phyloP scores from a whole-genome alignment of 2,113 vertebrate genomes.

The Coracopsis vasa region DNA sequence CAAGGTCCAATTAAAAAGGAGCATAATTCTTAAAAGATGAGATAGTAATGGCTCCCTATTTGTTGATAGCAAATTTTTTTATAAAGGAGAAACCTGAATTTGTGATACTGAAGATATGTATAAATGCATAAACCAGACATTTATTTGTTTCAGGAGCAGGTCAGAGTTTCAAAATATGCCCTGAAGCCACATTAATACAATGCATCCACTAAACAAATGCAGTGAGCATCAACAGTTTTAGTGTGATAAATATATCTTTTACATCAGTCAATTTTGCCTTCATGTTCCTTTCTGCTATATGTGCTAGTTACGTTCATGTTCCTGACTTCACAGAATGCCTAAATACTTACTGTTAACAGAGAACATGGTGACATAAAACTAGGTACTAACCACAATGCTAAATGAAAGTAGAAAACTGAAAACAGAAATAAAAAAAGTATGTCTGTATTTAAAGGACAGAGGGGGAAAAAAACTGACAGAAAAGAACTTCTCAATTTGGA shows the following conservation, averaged over 20 bases:
- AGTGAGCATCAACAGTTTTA: background rate
- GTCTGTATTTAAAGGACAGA: background rate
- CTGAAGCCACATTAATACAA: background rate
- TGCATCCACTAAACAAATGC: background rate
- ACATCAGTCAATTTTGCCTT: background rate
- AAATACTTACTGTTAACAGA: background rate
- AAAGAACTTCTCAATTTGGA: background rate
- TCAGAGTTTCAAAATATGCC: background rate
- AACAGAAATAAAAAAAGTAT: background rate
- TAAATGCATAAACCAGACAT: background rate
- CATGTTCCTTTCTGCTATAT: background rate
- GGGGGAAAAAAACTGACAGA: background rate
- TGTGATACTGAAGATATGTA: background rate
- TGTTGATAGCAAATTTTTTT: background rate
- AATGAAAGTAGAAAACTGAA: background rate
- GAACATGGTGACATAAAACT: background rate
- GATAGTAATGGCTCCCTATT: background rate
- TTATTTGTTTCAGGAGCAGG: background rate
- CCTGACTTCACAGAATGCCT: background rate
- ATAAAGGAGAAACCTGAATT: background rate
- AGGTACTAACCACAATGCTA: background rate
- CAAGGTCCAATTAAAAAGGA: background rate
- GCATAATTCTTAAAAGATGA: background rate
- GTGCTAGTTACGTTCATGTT: background rate
- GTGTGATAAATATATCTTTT: background rate